phyloP scores from a whole-genome alignment of 1,140 invertebrate species.

The Trichonephila clavata region DNA sequence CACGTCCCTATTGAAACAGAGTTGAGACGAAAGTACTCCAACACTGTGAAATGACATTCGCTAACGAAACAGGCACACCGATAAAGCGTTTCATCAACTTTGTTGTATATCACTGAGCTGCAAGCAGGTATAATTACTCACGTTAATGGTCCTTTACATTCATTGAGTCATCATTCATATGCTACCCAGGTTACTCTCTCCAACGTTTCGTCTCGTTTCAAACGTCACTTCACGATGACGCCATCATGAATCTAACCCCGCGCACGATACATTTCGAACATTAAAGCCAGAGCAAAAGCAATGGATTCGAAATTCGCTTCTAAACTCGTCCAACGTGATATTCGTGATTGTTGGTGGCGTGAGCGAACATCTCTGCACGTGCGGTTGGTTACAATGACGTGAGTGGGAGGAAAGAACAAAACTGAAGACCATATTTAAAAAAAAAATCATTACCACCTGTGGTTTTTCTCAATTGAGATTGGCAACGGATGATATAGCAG shows the following conservation, averaged over 20 bases:
- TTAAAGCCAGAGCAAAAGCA: not conserved
- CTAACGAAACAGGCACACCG: not conserved
- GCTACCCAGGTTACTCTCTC: not conserved
- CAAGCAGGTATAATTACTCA: not conserved
- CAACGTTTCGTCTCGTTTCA: not conserved
- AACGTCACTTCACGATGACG: not conserved
- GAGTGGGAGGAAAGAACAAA: not conserved
- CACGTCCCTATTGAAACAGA: too few species aligned
- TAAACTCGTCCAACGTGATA: not conserved
- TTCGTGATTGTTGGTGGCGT: not conserved
- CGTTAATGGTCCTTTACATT: not conserved
- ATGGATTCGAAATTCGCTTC: not conserved
- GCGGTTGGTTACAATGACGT: constrained; percentile 1
- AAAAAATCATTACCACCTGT: constrained; percentile 1
- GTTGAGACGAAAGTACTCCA: too few species aligned
- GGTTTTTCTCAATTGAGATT: not conserved
- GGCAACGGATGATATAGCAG: not conserved
- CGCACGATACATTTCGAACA: not conserved
- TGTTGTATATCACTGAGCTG: not conserved
- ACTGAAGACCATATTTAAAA: not conserved
- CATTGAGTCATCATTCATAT: not conserved
- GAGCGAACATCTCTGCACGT: not conserved
- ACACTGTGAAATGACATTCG: not conserved
- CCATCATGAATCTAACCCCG: not conserved
- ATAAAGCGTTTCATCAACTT: not conserved